These are phyloP conservation scores for Metalampra italica DNA, from an alignment of 2,888 invertebrate genomes.

Conservation along the genomic window DNA sequence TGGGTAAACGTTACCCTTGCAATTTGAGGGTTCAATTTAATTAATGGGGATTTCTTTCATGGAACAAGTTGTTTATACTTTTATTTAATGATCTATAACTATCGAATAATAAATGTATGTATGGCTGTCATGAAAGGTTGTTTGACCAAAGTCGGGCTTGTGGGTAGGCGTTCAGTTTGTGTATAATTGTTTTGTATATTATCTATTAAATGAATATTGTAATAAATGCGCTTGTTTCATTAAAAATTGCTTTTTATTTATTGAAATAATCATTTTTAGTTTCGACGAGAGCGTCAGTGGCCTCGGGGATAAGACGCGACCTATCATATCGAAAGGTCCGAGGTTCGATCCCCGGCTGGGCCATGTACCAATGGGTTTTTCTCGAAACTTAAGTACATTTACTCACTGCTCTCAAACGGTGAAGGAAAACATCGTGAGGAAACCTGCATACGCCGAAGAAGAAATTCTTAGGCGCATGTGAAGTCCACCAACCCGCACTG, in stretches of 20 bases:
- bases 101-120: constrained; percentile 14
- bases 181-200: constrained; percentile 47
- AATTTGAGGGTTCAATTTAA: neutral
- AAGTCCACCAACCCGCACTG: no score
- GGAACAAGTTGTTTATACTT: neutral
- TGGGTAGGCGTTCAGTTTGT: constrained; percentile 25
- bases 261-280: neutral
- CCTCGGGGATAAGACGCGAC: no score
- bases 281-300: no score
- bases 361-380: no score
- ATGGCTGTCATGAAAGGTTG: constrained; percentile 20
- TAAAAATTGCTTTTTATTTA: constrained; percentile 12
- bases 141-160: constrained; percentile 36
- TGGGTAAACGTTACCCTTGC: neutral
- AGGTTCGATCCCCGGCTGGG: no score
- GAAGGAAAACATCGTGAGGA: no score
- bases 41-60: neutral
- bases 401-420: no score
- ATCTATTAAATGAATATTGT: constrained; percentile 47
- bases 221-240: constrained; percentile 61
- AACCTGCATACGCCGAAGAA: no score
- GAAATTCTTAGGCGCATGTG: no score
- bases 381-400: no score
- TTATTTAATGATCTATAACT: neutral
- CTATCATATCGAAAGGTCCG: no score